Evolutionary conservation across 2,113 vertebrate genomes (phyloP).

Genomic region (Crotalus viridis): DNA sequence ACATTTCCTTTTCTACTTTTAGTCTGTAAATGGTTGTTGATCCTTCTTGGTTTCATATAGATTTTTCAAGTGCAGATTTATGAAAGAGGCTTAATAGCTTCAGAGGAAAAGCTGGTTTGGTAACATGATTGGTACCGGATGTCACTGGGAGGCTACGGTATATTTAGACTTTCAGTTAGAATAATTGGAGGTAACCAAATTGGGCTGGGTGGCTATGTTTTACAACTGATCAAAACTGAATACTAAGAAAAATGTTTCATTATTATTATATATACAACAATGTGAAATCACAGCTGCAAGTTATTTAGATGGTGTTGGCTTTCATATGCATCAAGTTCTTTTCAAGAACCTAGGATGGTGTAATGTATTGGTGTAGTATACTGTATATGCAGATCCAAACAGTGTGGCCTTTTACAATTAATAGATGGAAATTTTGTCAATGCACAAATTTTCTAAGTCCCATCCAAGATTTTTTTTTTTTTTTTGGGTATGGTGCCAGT

Average conservation of each 20-base stretch:
- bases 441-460: neutral
- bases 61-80: neutral
- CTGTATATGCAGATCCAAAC: neutral
- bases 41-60: neutral
- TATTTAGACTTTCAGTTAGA: neutral
- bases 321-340: neutral
- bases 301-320: neutral
- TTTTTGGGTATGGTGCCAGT: neutral
- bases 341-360: neutral
- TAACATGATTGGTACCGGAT: neutral
- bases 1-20: neutral
- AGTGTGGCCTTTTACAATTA: neutral
- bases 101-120: neutral
- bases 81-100: neutral
- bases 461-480: neutral
- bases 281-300: neutral
- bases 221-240: neutral
- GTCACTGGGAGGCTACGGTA: neutral
- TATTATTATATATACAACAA: neutral
- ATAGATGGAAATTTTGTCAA: neutral
- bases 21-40: neutral
- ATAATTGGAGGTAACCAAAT: neutral
- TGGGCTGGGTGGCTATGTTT: neutral
- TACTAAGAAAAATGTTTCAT: neutral
- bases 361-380: neutral